Base-by-base conservation (phyloP, 2,888 invertebrate genomes). In the Achlya flavicornis region DNA sequence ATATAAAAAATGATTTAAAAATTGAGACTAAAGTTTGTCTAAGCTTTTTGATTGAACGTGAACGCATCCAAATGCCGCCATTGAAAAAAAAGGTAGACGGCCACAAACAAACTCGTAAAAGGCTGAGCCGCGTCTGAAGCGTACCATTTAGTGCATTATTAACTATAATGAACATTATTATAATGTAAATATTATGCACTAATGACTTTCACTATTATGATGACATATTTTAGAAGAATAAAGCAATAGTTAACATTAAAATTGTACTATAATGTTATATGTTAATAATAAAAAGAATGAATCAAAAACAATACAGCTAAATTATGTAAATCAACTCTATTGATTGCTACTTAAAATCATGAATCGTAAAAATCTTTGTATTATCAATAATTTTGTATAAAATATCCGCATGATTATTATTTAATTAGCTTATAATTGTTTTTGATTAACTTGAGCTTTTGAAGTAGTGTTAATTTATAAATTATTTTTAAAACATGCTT, bases 1-100 rank as follows among this genome's bases (percentile, higher is more conserved):
- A 3, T 19, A 11, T 32, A n/a, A n/a, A 5, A 35, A 63, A 59
- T 41, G 46, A 62, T 43, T 64, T 57, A 11, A 63, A 48, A 43
- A 11, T 41, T 41, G 66, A 65, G 35, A 60, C 35, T 4, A 57
- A 63, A 66, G 32, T 41, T 61, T 14, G 0, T 3, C 10, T 7
- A 7, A 80, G 77, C 79, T 79, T 81, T 82, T 69, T 38, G 46
- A 26, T 67, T 41, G 57, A 14, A 35, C 26, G 8, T 65, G 82
- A 82, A 82, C 76, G 82, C 82, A 70, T 14, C 74, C 12, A 1
- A 69, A 64, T 69, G 71, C 72, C 64, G 78, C 78, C 80, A 80
- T 78, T 80, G 77, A 79, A 79, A 78, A 77, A 76, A 76, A 60
- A 53, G 53, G 53, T 53, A 53, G 53, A 53, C 53, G 53, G 67